A percentile compares a stretch with the other conserved stretches of the same genome.
phyloP scores from a whole-genome alignment of 1,140 invertebrate species.

The Panagrolaimus sp. region DNA sequence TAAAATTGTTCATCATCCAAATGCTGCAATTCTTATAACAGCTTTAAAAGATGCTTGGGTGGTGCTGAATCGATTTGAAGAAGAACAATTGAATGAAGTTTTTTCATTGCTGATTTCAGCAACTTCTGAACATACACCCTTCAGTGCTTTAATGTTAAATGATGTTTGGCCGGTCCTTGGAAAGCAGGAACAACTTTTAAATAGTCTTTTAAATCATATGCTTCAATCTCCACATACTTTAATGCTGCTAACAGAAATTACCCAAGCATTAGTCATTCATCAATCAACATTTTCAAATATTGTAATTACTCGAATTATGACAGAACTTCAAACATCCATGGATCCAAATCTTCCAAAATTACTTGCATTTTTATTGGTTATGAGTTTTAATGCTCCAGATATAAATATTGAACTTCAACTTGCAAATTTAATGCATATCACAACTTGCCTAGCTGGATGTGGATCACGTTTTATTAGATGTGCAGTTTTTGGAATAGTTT shows the following conservation, averaged over 20 bases:
- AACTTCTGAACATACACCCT: slow-evolving; percentile 17
- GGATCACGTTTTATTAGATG: slow-evolving; percentile 24
- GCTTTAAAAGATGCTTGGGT: slow-evolving; percentile 17
- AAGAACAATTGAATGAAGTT: slow-evolving; percentile 21
- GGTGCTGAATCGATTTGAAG: slow-evolving; percentile 11
- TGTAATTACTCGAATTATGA: slow-evolving; percentile 17
- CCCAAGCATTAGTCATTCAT: slow-evolving; percentile 21
- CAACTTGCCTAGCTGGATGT: slow-evolving; percentile 25
- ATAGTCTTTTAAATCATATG: slow-evolving; percentile 19
- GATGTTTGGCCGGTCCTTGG: slow-evolving; percentile 27
- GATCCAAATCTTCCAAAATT: slow-evolving; percentile 26
- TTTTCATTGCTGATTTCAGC: slow-evolving; percentile 14
- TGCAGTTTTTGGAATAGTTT: slow-evolving; percentile 25
- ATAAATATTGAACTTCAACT: slow-evolving; percentile 23
- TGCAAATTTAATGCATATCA: slow-evolving; percentile 32
- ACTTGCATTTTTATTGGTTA: slow-evolving; percentile 25
- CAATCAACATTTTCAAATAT: slow-evolving; percentile 13
- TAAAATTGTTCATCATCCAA: slow-evolving; percentile 21
- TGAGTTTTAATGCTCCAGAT: slow-evolving; percentile 24
- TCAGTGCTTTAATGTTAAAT: slow-evolving; percentile 21
- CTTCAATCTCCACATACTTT: slow-evolving; percentile 21
- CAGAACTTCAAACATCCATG: slow-evolving; percentile 8
- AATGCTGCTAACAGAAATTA: slow-evolving; percentile 15
- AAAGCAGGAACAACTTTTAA: slow-evolving; percentile 16
- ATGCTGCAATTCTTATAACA: slow-evolving; percentile 3